Evolutionary conservation across 2,113 vertebrate genomes (phyloP).

Genomic region (Triplophysa dalaica): DNA sequence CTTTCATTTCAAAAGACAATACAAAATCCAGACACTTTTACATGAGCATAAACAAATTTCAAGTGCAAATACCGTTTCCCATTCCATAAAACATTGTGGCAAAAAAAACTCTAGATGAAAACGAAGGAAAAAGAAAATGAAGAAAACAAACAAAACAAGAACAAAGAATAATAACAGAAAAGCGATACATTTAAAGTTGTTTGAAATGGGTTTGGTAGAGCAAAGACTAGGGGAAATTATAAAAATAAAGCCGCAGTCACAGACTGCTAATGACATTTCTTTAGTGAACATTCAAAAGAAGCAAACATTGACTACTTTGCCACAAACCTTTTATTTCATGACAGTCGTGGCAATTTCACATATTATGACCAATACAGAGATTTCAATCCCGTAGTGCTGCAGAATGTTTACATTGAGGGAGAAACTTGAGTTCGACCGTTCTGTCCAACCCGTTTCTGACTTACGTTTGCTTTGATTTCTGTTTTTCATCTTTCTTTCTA

Average conservation of each 20-base stretch:
- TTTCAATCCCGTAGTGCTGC: conserved; percentile 23
- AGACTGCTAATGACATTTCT: conserved; percentile 11
- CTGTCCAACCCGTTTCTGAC: not conserved
- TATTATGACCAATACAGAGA: not conserved
- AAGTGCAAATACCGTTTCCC: conserved; percentile 99
- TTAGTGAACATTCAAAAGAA: conserved; percentile 44
- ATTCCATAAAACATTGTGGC: conserved; percentile 83
- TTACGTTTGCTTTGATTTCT: not conserved
- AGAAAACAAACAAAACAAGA: not conserved
- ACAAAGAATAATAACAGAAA: not conserved
- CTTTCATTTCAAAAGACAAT: conserved; percentile 92
- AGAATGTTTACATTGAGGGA: not conserved
- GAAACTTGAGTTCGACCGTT: conserved; percentile 20
- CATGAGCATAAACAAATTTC: conserved; percentile 93
- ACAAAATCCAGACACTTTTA: conserved; percentile 98
- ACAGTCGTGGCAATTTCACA: conserved; percentile 33
- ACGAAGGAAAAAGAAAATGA: not conserved
- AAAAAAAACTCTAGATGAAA: conserved; percentile 59
- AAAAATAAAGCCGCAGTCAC: conserved; percentile 27
- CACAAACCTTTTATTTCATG: conserved; percentile 18
- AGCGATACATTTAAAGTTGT: not conserved
- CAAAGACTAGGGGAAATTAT: conserved; percentile 18
- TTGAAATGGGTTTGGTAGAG: conserved; percentile 25
- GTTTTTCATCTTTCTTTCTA: not conserved
- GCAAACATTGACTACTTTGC: conserved; percentile 29